These are phyloP conservation scores for Brenthis ino DNA, from an alignment of 2,888 invertebrate genomes.

Conservation along the genomic window DNA sequence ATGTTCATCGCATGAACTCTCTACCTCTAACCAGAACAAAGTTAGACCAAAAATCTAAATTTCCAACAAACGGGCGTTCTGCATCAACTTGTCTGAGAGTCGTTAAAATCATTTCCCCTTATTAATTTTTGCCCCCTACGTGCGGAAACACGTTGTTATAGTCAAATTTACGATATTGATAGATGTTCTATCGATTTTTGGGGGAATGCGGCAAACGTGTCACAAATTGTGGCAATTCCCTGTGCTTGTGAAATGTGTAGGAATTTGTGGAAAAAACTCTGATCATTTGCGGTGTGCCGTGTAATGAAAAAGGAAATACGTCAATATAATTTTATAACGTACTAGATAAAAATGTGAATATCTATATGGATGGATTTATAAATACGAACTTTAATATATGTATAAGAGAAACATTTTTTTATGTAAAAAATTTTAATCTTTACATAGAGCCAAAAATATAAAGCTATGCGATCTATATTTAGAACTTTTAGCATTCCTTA, in stretches of 20 bases:
- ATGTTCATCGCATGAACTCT: too few relatives aligned
- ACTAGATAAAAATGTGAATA: too few relatives aligned
- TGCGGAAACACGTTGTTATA: slow-evolving; percentile 48
- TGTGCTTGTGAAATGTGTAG: slow-evolving; percentile 40
- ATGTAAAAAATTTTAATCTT: too few relatives aligned
- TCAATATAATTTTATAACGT: too few relatives aligned
- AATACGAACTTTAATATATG: too few relatives aligned
- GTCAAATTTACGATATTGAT: slow-evolving; percentile 50
- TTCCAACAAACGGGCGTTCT: slow-evolving; percentile 26
- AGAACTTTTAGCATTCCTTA: too few relatives aligned
- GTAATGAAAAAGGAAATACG: slow-evolving; percentile 49
- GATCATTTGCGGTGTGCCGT: slow-evolving; percentile 23
- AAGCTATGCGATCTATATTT: too few relatives aligned
- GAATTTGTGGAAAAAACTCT: slow-evolving; percentile 26
- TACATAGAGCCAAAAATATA: too few relatives aligned
- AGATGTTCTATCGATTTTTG: slow-evolving; percentile 48
- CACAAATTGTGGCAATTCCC: slow-evolving; percentile 62
- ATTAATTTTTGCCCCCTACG: slow-evolving; percentile 46
- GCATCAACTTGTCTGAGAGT: slow-evolving; percentile 42
- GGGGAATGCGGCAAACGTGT: slow-evolving; percentile 42
- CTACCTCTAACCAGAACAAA: slow-evolving; percentile 1
- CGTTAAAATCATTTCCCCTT: slow-evolving; percentile 50
- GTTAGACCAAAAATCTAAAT: slow-evolving; percentile 8
- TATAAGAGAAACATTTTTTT: too few relatives aligned
- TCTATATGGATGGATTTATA: too few relatives aligned